Evolutionary conservation across 1,140 invertebrate genomes (phyloP).

Genomic region (Frieseomelitta varia): DNA sequence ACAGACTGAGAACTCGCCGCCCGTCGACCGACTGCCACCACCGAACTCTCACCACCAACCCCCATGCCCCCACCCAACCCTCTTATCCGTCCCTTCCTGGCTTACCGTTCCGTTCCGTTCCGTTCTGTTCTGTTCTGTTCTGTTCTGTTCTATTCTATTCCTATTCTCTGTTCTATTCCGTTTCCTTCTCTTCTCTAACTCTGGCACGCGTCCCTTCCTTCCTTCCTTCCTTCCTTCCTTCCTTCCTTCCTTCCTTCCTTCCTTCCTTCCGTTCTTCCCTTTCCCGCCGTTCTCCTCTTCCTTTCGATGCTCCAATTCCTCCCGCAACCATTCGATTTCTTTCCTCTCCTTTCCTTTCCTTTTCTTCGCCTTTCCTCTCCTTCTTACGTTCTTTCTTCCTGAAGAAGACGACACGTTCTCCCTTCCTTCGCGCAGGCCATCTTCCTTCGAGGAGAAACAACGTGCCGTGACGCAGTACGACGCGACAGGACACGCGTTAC

Average conservation of each 20-base stretch:
- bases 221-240: not conserved
- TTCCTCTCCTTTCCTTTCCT: not conserved
- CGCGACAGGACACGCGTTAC: not conserved
- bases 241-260: not conserved
- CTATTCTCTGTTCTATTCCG: not conserved
- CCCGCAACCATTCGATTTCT: not conserved
- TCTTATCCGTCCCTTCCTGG: not conserved
- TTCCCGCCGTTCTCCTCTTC: not conserved
- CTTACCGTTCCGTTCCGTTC: slow-evolving; percentile 16
- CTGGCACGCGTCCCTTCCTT: not conserved
- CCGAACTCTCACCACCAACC: not conserved
- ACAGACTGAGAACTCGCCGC: slow-evolving; percentile 54
- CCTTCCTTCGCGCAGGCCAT: not conserved
- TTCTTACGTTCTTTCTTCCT: not conserved
- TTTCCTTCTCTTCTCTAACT: not conserved
- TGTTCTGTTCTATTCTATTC: not conserved
- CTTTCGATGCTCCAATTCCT: not conserved
- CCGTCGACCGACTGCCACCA: not conserved
- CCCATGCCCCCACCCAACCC: not conserved
- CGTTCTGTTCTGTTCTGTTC: not conserved
- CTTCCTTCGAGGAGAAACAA: not conserved
- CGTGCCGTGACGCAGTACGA: not conserved
- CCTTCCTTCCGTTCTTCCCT: not conserved
- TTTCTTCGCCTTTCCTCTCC: not conserved
- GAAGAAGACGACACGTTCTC: not conserved